These are phyloP conservation scores for Trichonephila clavipes DNA, from an alignment of 1,140 invertebrate species.

Conservation along the genomic window DNA sequence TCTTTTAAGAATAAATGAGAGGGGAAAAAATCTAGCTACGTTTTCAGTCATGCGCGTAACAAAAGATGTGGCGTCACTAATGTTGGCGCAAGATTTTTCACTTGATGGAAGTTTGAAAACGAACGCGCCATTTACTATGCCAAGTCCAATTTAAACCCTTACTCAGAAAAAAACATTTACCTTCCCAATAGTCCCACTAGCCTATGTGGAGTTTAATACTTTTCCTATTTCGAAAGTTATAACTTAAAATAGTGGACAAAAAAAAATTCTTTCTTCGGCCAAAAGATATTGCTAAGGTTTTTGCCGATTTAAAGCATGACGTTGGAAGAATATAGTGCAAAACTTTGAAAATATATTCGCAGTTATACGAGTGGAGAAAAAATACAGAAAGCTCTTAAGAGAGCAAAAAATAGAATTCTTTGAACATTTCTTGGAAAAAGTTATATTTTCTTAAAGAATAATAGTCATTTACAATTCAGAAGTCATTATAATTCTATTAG, in stretches of 20 bases:
- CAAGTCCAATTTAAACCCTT: constrained; percentile 8
- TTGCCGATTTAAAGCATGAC: background rate
- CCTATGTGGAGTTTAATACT: background rate
- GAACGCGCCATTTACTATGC: background rate
- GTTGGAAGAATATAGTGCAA: background rate
- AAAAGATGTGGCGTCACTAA: no score
- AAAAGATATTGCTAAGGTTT: background rate
- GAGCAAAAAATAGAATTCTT: no score
- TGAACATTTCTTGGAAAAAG: no score
- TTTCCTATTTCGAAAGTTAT: background rate
- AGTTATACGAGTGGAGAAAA: no score
- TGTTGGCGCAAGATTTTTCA: no score
- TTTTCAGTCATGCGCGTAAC: no score
- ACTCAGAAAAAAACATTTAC: background rate
- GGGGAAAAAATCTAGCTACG: no score
- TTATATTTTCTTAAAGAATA: no score
- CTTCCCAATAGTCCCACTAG: background rate
- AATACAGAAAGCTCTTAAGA: no score
- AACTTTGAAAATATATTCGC: background rate
- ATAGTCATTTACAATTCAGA: no score
- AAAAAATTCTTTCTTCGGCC: background rate
- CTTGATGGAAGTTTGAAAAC: background rate
- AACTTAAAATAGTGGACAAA: background rate
- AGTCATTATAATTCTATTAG: no score
- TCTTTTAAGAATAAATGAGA: no score